Base-by-base conservation (phyloP, 2,797 vertebrate species). In the Nyctibius grandis region DNA sequence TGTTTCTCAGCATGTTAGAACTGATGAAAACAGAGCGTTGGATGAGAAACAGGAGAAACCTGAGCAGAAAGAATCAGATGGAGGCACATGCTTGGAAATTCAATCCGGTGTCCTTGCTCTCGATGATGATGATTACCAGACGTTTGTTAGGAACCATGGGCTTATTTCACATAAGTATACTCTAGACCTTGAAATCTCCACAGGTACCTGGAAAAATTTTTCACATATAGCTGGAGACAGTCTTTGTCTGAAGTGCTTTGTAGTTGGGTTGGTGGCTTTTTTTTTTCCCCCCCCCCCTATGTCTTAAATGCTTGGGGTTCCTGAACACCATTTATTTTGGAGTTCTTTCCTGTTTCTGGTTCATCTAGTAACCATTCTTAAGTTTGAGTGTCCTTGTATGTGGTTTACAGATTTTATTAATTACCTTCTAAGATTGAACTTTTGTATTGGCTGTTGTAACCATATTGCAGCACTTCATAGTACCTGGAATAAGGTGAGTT, bases 121-220 rank as follows among this genome's bases (percentile, higher is more conserved):
- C 0, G 5, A 42, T 22, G 87, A 94, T 14, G 72, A 86, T 2
- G 92, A 98, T 75, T 95, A 96, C 42, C 96, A 98, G 23, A 70
- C 67, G 4, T 99, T 99, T 79, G 96, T 99, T 60, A 98, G 98
- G 67, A 98, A 91, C 96, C 98, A 99, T 3, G 99, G 99, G 3
- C 98, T 99, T 33, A 98, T 99, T 77, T 99, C 99, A 63, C 98
- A 98, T 95, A 97, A 98, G 45, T 99, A 99, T 89, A 98, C 91
- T 9, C 98, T 99, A 85, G 97, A 98, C 25, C 97, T 99, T 88
- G 98, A 98, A 91, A 91, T 99, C 48, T 97, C 98, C 65, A 92
- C 98, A 97, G 99, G 99, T 99, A 97, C 48, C 31, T 87, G 26
- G 19, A 81, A 61, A 72, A 54, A 0, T 6, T 56, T 57, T 45